Evolutionary conservation across 2,888 invertebrate genomes (phyloP).

Genomic region (Escarpia spicata): DNA sequence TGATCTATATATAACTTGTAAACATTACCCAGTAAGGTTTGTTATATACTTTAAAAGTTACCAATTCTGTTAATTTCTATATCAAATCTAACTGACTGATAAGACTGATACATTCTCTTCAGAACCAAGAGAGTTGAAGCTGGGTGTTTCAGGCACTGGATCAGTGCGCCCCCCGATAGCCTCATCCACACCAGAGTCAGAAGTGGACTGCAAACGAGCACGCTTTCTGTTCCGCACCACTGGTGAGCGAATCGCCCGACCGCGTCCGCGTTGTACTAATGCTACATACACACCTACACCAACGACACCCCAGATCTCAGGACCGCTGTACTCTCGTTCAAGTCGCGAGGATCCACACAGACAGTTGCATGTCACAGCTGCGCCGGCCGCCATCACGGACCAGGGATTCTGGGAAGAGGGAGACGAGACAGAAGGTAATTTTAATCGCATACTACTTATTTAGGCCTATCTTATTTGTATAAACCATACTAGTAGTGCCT

Average conservation of each 20-base stretch:
- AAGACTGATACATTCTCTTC: background rate
- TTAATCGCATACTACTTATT: background rate
- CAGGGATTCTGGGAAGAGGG: slow-evolving; percentile 11
- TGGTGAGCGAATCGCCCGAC: background rate
- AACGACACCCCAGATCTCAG: background rate
- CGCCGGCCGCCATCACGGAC: background rate
- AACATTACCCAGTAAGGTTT: background rate
- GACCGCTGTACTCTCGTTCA: background rate
- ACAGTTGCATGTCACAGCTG: background rate
- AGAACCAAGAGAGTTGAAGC: background rate
- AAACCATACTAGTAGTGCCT: no score
- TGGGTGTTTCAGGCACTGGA: background rate
- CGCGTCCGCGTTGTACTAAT: background rate
- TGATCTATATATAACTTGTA: background rate
- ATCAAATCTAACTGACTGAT: background rate
- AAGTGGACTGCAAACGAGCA: background rate
- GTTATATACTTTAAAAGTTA: background rate
- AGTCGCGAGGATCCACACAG: background rate
- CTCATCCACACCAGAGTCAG: background rate
- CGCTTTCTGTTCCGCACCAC: background rate
- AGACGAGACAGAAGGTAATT: background rate
- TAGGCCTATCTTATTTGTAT: no score
- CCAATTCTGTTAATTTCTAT: background rate
- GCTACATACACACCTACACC: background rate
- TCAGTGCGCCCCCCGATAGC: background rate